Evolutionary conservation across 1,140 invertebrate species (phyloP).

Genomic region (Drosophila miranda): DNA sequence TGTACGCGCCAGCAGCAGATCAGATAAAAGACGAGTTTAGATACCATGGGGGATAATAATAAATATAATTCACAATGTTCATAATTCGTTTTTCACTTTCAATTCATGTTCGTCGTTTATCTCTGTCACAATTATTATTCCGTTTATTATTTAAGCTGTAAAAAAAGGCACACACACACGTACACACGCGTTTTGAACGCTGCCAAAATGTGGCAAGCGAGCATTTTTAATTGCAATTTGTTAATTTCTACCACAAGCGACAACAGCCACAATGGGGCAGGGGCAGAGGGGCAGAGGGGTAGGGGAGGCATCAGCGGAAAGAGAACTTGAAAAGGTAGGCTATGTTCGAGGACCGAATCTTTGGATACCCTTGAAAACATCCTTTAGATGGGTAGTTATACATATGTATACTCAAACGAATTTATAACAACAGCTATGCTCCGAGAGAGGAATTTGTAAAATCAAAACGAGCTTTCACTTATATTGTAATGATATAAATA

Average conservation of each 20-base stretch:
- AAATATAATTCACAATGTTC: constrained; percentile 9
- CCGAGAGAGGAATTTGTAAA: too few relatives aligned
- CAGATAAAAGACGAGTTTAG: constrained; percentile 9
- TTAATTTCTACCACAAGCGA: constrained; percentile 49
- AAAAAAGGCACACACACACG: constrained; percentile 16
- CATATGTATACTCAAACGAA: too few relatives aligned
- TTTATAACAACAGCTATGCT: too few relatives aligned
- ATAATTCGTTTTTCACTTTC: constrained; percentile 51
- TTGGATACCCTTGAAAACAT: too few relatives aligned
- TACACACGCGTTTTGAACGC: constrained; percentile 14
- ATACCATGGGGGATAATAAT: constrained; percentile 8
- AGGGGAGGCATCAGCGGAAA: not conserved
- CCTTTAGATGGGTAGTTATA: too few relatives aligned
- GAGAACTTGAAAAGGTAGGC: too few relatives aligned
- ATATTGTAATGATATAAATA: too few relatives aligned
- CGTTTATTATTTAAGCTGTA: constrained; percentile 36
- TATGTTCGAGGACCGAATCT: too few relatives aligned
- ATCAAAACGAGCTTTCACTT: too few relatives aligned
- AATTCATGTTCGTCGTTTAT: constrained; percentile 52
- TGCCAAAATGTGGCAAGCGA: constrained; percentile 53
- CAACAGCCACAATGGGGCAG: not conserved
- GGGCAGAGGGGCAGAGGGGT: not conserved
- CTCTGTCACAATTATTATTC: constrained; percentile 44
- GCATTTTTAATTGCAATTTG: constrained; percentile 62
- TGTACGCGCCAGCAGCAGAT: too few relatives aligned